These are phyloP conservation scores for Linepithema humile DNA, from an alignment of 1,140 invertebrate genomes.

Conservation along the genomic window DNA sequence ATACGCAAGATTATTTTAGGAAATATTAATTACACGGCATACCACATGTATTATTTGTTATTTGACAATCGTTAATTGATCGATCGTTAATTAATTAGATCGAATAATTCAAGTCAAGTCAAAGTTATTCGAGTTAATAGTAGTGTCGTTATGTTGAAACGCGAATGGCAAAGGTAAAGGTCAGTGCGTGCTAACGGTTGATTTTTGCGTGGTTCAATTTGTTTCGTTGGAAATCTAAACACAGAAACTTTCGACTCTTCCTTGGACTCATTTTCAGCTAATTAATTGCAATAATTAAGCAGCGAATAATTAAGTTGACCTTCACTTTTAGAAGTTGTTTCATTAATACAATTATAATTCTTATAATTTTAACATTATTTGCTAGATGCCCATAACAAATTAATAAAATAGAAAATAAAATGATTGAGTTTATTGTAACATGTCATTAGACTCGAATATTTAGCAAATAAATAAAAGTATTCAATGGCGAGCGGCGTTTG, in stretches of 20 bases:
- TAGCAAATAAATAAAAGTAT: neutral
- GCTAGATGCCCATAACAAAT: neutral
- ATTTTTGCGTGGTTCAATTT: too few species aligned
- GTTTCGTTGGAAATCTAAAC: too few species aligned
- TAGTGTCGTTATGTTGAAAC: too few species aligned
- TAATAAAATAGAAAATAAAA: neutral
- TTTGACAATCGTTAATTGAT: slow-evolving; percentile 45
- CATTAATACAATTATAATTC: too few species aligned
- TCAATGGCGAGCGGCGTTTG: neutral
- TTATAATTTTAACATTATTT: slow-evolving; percentile 18
- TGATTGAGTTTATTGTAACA: neutral
- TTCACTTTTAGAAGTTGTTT: too few species aligned
- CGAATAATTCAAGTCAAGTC: slow-evolving; percentile 13
- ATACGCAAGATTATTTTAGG: slow-evolving; percentile 41
- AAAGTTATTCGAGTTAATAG: slow-evolving; percentile 30
- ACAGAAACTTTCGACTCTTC: too few species aligned
- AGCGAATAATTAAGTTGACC: too few species aligned
- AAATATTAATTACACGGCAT: slow-evolving; percentile 40
- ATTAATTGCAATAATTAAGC: too few species aligned
- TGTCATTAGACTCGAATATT: slow-evolving; percentile 5
- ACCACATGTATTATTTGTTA: slow-evolving; percentile 39
- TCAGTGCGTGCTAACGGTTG: too few species aligned
- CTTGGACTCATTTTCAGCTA: too few species aligned
- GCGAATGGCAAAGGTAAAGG: too few species aligned
- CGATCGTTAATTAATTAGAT: slow-evolving; percentile 44